Base-by-base conservation (phyloP, 2,113 vertebrate genomes). In the Caretta caretta region DNA sequence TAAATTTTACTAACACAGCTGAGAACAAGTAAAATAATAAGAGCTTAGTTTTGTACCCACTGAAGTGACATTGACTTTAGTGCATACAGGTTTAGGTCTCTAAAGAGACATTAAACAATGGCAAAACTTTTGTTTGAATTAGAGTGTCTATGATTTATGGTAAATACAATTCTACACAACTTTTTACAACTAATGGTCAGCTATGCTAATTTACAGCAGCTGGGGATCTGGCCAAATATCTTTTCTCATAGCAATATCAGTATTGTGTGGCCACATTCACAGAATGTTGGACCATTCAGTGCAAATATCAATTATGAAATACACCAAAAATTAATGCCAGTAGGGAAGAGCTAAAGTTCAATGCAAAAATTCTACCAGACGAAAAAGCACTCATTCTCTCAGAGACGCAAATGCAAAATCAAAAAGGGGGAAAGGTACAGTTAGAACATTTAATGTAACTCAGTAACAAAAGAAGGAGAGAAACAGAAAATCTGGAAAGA, bases 401-500 rank as follows among this genome's bases (percentile, higher is more conserved):
- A 22, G 31, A 51, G 29, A 0, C 2, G 5, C 38, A 93, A 91
- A 53, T 86, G 22, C 29, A 20, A 92, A 12, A 69, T 89, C 16
- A n/a, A 59, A 31, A 22, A 25, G 16, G 5, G 48, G 80, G 72
- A 86, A 85, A 59, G 11, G 12, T 53, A 72, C 31, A n/a, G 17
- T 53, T 89, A 91, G 29, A 3, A 89, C 90, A 88, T 11, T 57
- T 13, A 78, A 72, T 42, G 6, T 76, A 84, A 92, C 84, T 89
- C 31, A 80, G 5, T 42, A 10, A 93, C 84, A 86, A 94, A 96
- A 79, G 89, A 93, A 10, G 27, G 69, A 79, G 48, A 59, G 2
- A 93, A 95, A 82, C 90, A 42, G 6, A 87, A 78, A 92, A 84
- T 92, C 69, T 59, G 51, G 27, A 92, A n/a, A 94, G 59, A 93